Evolutionary conservation across 2,797 vertebrate species (phyloP).

Genomic region (Cynodonichthys magdalenae): DNA sequence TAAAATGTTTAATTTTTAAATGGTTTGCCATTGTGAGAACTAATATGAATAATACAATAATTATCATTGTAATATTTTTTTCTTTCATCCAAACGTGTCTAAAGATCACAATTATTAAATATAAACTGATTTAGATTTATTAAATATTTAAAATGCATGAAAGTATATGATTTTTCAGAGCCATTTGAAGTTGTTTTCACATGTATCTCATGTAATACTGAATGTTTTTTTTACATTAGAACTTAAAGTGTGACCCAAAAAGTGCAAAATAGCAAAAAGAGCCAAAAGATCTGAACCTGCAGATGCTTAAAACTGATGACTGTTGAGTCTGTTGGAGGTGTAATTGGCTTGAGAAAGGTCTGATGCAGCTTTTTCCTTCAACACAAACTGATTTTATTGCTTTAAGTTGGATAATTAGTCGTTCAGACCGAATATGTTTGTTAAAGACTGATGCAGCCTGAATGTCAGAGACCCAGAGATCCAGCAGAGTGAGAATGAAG

Average conservation of each 20-base stretch:
- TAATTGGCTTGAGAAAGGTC: conserved; percentile 43
- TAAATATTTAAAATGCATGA: too few species aligned
- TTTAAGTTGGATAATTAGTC: conserved; percentile 20
- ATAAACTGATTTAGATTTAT: too few species aligned
- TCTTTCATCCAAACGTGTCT: too few species aligned
- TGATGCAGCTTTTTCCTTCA: conserved; percentile 47
- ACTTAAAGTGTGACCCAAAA: conserved; percentile 10
- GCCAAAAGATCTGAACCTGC: conserved; percentile 10
- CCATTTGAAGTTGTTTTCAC: not conserved
- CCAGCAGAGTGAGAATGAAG: not conserved
- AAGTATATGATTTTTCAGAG: not conserved
- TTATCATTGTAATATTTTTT: too few species aligned
- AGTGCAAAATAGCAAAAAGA: conserved; percentile 25
- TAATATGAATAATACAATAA: too few species aligned
- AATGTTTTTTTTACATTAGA: not conserved
- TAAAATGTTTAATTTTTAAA: not conserved
- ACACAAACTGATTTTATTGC: conserved; percentile 43
- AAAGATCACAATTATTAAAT: too few species aligned
- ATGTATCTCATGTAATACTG: not conserved
- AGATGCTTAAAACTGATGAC: conserved; percentile 29
- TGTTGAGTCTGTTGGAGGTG: conserved; percentile 16
- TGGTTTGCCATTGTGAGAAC: too few species aligned
- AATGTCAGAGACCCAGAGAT: not conserved
- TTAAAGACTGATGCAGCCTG: conserved; percentile 8
- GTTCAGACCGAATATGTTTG: conserved; percentile 18